phyloP scores from a whole-genome alignment of 1,140 invertebrate species.

The Habropoda laboriosa region DNA sequence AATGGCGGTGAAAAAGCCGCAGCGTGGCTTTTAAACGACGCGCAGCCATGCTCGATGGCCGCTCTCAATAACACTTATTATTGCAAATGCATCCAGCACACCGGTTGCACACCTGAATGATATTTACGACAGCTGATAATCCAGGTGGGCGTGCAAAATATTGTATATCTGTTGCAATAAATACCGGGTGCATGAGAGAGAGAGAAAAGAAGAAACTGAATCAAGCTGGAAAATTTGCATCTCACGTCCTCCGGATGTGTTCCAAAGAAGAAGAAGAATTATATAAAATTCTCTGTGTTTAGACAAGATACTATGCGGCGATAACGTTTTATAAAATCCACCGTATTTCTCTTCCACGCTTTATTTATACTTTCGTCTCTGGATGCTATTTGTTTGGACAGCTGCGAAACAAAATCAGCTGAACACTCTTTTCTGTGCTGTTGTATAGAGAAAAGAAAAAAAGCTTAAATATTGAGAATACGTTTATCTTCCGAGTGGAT shows the following conservation, averaged over 20 bases:
- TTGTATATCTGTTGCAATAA: not conserved
- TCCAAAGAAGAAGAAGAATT: not conserved
- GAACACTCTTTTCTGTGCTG: too few relatives aligned
- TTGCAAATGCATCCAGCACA: slow-evolving; percentile 12
- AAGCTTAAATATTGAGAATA: not conserved
- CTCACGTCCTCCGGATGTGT: not conserved
- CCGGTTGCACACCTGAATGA: not conserved
- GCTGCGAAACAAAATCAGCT: not conserved
- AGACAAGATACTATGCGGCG: too few relatives aligned
- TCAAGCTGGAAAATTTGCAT: not conserved
- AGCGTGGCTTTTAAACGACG: not conserved
- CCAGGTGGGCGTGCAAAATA: not conserved
- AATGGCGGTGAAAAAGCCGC: not conserved
- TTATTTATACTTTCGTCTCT: not conserved
- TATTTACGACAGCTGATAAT: slow-evolving; percentile 12
- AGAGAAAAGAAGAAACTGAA: not conserved
- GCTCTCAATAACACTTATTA: slow-evolving; percentile 17
- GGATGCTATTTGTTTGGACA: not conserved
- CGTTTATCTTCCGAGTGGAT: not conserved
- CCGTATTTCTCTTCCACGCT: not conserved
- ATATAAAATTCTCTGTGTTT: not conserved
- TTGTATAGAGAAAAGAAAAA: not conserved
- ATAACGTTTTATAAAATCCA: not conserved
- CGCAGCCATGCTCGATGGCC: not conserved
- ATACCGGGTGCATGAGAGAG: too few relatives aligned